Evolutionary conservation across 2,113 vertebrate species (phyloP).

Genomic region (Coturnix japonica): DNA sequence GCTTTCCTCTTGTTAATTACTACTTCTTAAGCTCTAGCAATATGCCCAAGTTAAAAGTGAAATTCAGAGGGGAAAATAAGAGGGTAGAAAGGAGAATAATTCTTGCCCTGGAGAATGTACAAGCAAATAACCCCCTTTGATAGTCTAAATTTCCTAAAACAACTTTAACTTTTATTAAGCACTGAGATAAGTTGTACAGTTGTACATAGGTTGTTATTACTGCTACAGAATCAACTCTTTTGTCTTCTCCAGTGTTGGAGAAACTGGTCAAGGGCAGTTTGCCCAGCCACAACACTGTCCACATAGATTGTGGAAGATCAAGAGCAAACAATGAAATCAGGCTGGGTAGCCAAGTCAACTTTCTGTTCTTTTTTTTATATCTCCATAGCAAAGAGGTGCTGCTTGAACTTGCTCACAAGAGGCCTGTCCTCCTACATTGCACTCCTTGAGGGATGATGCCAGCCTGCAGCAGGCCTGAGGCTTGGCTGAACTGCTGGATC

Average conservation of each 20-base stretch:
- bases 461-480: fast-evolving
- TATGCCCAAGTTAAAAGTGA: background rate
- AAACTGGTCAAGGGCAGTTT: background rate
- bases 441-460: background rate
- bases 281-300: background rate
- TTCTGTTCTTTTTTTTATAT: background rate
- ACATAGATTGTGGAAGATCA: background rate
- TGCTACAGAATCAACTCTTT: background rate
- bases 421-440: fast-evolving
- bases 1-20: background rate
- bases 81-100: background rate
- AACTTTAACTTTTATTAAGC: background rate
- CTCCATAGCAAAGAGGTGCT: background rate
- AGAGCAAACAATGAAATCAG: background rate
- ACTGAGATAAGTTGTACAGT: background rate
- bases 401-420: background rate
- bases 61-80: background rate
- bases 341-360: background rate
- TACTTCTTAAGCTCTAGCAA: background rate
- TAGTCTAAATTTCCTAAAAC: background rate
- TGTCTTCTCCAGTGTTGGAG: background rate
- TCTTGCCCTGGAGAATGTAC: background rate
- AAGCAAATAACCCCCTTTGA: background rate
- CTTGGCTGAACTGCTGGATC: fast-evolving
- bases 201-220: background rate